A percentile compares a stretch with the other conserved stretches of the same genome.
These are phyloP conservation scores for Grammomys dolichurus DNA, from an alignment of 2,113 vertebrate genomes.

Conservation along the genomic window DNA sequence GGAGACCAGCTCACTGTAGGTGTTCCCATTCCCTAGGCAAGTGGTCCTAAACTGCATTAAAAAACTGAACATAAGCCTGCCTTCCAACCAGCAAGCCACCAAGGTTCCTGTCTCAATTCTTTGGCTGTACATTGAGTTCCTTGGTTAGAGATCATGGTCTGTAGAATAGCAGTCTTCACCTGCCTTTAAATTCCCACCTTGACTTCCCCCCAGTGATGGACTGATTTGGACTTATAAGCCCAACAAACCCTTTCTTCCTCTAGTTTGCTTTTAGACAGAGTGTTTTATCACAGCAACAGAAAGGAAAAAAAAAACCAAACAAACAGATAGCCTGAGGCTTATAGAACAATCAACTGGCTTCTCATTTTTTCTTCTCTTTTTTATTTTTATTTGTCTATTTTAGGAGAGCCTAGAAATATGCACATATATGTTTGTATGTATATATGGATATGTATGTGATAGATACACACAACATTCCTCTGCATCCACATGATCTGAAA, in stretches of 20 bases:
- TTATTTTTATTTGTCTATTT: background rate
- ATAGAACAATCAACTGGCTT: constrained; percentile 5
- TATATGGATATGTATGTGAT: too few relatives aligned
- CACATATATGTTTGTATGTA: background rate
- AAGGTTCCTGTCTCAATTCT: background rate
- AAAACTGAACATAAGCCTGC: background rate
- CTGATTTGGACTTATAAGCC: background rate
- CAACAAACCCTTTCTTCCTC: background rate
- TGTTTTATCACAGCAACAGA: background rate
- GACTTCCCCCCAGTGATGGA: background rate
- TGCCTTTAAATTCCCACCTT: background rate
- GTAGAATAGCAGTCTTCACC: background rate
- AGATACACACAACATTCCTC: background rate
- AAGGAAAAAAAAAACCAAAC: too few relatives aligned
- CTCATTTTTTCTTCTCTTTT: background rate
- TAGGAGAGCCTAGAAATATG: background rate
- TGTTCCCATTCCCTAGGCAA: background rate
- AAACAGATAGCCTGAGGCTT: background rate
- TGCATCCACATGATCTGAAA: background rate
- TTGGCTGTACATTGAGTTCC: background rate
- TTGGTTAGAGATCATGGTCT: background rate
- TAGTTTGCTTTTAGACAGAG: background rate
- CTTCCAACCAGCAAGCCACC: background rate
- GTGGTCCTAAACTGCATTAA: background rate
- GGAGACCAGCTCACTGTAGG: background rate